These are phyloP conservation scores for Drosophila falleni DNA, from an alignment of 2,888 invertebrate species.

Conservation along the genomic window DNA sequence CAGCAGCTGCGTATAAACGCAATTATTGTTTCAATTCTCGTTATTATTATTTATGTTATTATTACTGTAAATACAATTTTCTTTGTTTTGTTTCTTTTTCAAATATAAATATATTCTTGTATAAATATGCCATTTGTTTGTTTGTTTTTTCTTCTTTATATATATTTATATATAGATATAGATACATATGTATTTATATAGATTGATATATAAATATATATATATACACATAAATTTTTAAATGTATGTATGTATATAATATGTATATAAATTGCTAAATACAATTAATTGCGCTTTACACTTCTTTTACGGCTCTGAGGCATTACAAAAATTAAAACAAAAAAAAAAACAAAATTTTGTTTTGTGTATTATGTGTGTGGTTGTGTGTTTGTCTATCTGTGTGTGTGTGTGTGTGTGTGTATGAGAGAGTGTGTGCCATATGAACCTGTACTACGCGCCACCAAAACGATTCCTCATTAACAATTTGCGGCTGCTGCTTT, in stretches of 20 bases:
- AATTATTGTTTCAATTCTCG: slow-evolving; percentile 49
- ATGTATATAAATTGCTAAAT: slow-evolving; percentile 77
- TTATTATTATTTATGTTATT: slow-evolving; percentile 14
- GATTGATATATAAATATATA: slow-evolving; percentile 54
- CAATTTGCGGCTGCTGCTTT: slow-evolving; percentile 12
- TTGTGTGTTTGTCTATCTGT: slow-evolving; percentile 43
- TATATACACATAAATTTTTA: slow-evolving; percentile 46
- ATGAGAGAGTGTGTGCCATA: slow-evolving; percentile 38
- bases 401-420: slow-evolving; percentile 20
- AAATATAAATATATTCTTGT: slow-evolving; percentile 71
- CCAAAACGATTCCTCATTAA: slow-evolving; percentile 44
- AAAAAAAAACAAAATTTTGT: slow-evolving; percentile 49
- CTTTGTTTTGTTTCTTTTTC: slow-evolving; percentile 48
- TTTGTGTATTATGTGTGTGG: slow-evolving; percentile 30
- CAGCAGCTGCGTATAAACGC: slow-evolving; percentile 37
- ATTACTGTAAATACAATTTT: slow-evolving; percentile 71
- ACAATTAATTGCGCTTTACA: slow-evolving; percentile 79
- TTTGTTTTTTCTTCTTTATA: slow-evolving; percentile 46
- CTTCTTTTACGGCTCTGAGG: slow-evolving; percentile 66
- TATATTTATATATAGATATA: slow-evolving; percentile 50
- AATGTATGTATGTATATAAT: slow-evolving; percentile 54
- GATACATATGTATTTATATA: slow-evolving; percentile 46
- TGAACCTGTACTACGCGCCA: slow-evolving; percentile 67
- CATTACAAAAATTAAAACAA: slow-evolving; percentile 47
- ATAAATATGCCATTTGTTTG: slow-evolving; percentile 68